phyloP scores from a whole-genome alignment of 2,888 invertebrate species.

The Drosophila melanosoma region DNA sequence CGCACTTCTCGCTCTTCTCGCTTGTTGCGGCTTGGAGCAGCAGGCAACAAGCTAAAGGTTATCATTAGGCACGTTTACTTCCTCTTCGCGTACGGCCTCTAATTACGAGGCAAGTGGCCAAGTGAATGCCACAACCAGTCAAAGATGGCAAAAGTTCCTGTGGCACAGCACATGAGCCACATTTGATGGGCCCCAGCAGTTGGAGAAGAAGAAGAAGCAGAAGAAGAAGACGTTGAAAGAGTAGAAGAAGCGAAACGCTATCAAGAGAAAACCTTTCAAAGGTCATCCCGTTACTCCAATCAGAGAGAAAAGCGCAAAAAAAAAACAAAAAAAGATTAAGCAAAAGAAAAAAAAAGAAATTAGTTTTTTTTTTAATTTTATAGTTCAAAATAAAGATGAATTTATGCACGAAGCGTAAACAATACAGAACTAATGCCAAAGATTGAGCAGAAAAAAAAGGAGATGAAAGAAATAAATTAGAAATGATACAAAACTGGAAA shows the following conservation, averaged over 20 bases:
- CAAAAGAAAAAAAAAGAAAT: neutral
- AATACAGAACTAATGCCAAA: conserved; percentile 29
- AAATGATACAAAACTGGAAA: conserved; percentile 24
- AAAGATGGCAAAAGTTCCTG: conserved; percentile 1
- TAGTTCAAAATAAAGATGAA: conserved; percentile 21
- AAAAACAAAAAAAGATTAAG: neutral
- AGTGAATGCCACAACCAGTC: conserved; percentile 44
- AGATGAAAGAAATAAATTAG: neutral
- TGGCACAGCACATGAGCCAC: conserved; percentile 5
- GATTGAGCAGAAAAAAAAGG: conserved; percentile 11
- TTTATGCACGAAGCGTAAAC: conserved; percentile 39
- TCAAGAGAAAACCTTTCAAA: conserved; percentile 43
- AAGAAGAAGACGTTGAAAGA: neutral
- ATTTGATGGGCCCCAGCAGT: conserved; percentile 32
- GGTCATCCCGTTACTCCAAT: conserved; percentile 60
- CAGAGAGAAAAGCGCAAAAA: conserved; percentile 29
- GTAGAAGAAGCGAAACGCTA: neutral
- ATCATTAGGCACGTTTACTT: conserved; percentile 80
- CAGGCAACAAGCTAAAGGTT: conserved; percentile 72
- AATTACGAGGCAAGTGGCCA: conserved; percentile 63
- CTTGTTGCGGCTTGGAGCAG: conserved; percentile 34
- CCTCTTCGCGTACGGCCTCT: conserved; percentile 69
- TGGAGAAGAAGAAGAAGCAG: neutral
- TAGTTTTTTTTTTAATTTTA: neutral
- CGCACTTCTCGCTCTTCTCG: neutral